Evolutionary conservation across 2,797 vertebrate species (phyloP).

Genomic region (Hoplostethus mediterraneus): DNA sequence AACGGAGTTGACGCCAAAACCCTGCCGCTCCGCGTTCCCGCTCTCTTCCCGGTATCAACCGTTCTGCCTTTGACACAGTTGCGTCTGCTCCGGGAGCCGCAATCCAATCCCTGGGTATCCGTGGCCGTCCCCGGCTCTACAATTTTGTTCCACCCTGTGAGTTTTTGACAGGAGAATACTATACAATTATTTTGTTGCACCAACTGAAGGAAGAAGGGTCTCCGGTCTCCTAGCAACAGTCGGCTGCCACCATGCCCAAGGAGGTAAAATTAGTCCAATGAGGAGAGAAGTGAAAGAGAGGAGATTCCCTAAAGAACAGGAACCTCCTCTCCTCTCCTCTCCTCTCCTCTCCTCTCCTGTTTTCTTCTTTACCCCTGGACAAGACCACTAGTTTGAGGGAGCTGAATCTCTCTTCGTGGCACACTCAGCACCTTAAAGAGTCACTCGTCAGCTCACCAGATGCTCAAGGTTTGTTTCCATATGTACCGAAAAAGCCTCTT

Average conservation of each 20-base stretch:
- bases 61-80: slow-evolving; percentile 48
- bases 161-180: slow-evolving; percentile 80
- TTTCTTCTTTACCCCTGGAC: not conserved
- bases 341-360: not conserved
- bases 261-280: slow-evolving; percentile 80
- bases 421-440: not conserved
- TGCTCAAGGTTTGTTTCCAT: not conserved
- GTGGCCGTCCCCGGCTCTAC: slow-evolving; percentile 51
- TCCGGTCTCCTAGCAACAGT: slow-evolving; percentile 87
- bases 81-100: slow-evolving; percentile 39
- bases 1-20: slow-evolving; percentile 5
- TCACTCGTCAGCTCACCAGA: slow-evolving; percentile 4
- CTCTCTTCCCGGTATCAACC: slow-evolving; percentile 35
- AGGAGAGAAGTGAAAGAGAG: slow-evolving; percentile 60
- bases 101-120: slow-evolving; percentile 59
- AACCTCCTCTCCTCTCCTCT: slow-evolving; percentile 12
- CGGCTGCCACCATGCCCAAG: slow-evolving; percentile 75
- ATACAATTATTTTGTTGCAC: slow-evolving; percentile 85
- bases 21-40: not conserved
- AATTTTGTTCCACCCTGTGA: slow-evolving; percentile 75
- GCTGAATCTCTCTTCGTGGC: not conserved
- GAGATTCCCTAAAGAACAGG: slow-evolving; percentile 37
- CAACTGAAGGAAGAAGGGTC: slow-evolving; percentile 75
- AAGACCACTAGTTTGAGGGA: not conserved
- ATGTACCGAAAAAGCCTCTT: slow-evolving; percentile 20